Percentiles rank a stretch among this genome's conserved stretches.
Conservation (phyloP, 2,797 vertebrate genomes). For the Arremon brunneinucha region DNA sequence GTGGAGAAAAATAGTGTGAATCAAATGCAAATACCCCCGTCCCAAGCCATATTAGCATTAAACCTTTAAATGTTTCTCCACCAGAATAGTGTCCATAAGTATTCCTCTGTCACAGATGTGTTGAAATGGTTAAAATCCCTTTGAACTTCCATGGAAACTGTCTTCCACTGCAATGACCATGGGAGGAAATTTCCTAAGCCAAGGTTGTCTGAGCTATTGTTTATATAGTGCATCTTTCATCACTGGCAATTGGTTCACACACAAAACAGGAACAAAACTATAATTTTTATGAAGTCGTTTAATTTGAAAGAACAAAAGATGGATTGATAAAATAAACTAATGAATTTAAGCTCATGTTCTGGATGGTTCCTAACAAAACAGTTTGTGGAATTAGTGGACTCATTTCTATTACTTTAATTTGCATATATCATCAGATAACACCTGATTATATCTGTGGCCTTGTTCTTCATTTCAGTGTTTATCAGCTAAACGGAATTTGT, state of each 20-base stretch:
- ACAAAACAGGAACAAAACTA: constrained; percentile 64
- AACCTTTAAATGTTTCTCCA: constrained; percentile 55
- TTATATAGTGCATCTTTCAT: constrained; percentile 50
- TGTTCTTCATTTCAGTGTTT: constrained; percentile 94
- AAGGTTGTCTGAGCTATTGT: constrained; percentile 69
- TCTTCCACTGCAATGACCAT: constrained; percentile 85
- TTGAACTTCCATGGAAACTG: constrained; percentile 81
- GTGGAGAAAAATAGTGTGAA: constrained; percentile 46
- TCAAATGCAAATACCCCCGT: constrained; percentile 20
- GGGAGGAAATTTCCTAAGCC: constrained; percentile 61
- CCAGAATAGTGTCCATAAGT: constrained; percentile 41
- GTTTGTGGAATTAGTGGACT: constrained; percentile 72
- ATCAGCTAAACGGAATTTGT: constrained; percentile 82
- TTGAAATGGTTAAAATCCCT: constrained; percentile 78
- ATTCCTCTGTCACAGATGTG: constrained; percentile 68
- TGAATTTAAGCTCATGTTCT: constrained; percentile 67
- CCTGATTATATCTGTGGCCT: constrained; percentile 87
- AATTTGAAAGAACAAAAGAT: constrained; percentile 71
- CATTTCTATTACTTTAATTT: constrained; percentile 74
- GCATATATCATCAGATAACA: constrained; percentile 70
- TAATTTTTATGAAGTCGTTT: constrained; percentile 52
- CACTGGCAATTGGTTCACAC: constrained; percentile 67
- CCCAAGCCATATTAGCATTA: constrained; percentile 66
- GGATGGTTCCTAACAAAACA: constrained; percentile 71
- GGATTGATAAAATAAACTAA: constrained; percentile 60